A percentile compares a stretch with the other conserved stretches of the same genome.
phyloP scores from a whole-genome alignment of 2,113 vertebrate genomes.

The Lethenteron reissneri region DNA sequence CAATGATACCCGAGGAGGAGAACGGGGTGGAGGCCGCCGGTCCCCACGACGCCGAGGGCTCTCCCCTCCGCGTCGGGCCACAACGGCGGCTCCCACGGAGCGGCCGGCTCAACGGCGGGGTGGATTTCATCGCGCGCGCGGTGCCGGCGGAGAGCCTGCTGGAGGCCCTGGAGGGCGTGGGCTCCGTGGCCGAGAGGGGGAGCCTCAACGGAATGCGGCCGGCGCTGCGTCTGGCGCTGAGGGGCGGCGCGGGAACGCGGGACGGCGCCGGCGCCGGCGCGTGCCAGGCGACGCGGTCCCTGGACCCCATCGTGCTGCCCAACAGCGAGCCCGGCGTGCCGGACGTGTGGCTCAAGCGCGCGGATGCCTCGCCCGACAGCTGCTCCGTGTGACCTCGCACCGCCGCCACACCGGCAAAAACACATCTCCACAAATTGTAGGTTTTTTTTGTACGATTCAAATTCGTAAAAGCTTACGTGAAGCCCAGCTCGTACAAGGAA shows the following conservation, averaged over 20 bases:
- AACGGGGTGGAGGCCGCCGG: background rate
- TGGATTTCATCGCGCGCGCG: background rate
- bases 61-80: background rate
- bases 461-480: too few relatives aligned
- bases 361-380: slow-evolving; percentile 17
- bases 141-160: background rate
- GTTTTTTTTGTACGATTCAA: too few relatives aligned
- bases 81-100: background rate
- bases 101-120: too few relatives aligned
- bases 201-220: slow-evolving; percentile 69
- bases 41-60: background rate
- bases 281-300: slow-evolving; percentile 35
- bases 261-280: slow-evolving; percentile 27
- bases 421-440: too few relatives aligned
- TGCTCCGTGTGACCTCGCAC: background rate
- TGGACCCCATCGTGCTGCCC: slow-evolving; percentile 48
- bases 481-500: too few relatives aligned
- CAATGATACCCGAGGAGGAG: background rate
- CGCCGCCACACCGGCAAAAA: too few relatives aligned
- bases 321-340: slow-evolving; percentile 87
- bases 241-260: slow-evolving; percentile 37
- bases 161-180: slow-evolving; percentile 21
- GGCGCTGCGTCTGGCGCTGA: slow-evolving; percentile 58
- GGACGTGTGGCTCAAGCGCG: slow-evolving; percentile 82
- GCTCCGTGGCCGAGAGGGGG: slow-evolving; percentile 25